phyloP scores from a whole-genome alignment of 1,140 invertebrate species.

The Maconellicoccus hirsutus region DNA sequence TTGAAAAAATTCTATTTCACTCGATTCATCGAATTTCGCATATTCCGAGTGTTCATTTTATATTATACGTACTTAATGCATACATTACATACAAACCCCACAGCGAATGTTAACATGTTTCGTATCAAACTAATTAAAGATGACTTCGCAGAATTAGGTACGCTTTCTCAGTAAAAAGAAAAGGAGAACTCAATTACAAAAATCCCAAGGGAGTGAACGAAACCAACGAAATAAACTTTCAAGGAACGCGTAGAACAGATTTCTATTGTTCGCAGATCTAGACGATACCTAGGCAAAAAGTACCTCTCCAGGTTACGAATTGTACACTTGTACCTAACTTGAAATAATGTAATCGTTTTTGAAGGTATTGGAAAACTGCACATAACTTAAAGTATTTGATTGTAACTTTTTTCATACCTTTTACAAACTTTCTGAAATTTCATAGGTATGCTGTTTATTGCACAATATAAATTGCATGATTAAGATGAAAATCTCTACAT shows the following conservation, averaged over 20 bases:
- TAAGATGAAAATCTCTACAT: too few species aligned
- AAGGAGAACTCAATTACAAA: not conserved
- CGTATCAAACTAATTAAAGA: not conserved
- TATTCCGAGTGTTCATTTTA: not conserved
- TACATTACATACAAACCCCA: not conserved
- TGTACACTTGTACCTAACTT: too few species aligned
- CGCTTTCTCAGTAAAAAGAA: not conserved
- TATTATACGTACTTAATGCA: not conserved
- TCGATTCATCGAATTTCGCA: not conserved
- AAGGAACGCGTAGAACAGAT: not conserved
- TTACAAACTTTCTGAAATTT: too few species aligned
- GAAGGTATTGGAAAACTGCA: too few species aligned
- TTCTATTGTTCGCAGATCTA: not conserved
- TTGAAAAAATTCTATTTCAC: not conserved
- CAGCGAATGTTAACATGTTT: slow-evolving; percentile 9
- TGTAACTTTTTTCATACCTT: too few species aligned
- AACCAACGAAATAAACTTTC: not conserved
- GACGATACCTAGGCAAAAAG: too few species aligned
- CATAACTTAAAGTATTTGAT: too few species aligned
- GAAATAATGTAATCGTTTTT: too few species aligned
- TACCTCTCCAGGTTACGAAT: too few species aligned
- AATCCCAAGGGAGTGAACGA: not conserved
- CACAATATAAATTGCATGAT: too few species aligned
- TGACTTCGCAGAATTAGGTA: not conserved
- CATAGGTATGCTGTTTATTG: too few species aligned